Percentiles rank a stretch among this genome's conserved stretches.
Evolutionary conservation across 2,113 vertebrate species (phyloP).

Genomic region (Protobothrops mucrosquamatus): DNA sequence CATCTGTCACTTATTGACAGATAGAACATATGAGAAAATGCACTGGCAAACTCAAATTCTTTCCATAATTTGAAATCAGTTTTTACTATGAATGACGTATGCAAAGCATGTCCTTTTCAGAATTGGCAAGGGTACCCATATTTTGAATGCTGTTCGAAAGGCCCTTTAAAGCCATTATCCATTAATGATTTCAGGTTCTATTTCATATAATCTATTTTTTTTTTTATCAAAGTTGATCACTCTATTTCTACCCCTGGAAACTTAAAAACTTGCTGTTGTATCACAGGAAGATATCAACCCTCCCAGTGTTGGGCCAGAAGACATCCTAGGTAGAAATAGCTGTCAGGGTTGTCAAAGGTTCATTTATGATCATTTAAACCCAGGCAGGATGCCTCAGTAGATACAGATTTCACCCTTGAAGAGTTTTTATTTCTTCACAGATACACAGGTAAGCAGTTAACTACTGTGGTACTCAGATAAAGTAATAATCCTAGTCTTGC

Average conservation of each 20-base stretch:
- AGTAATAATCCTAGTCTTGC: background rate
- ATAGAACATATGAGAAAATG: background rate
- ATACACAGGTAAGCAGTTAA: background rate
- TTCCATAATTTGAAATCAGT: background rate
- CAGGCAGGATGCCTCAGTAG: background rate
- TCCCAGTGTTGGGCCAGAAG: background rate
- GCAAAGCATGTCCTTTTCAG: conserved; percentile 35
- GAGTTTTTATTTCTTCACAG: background rate
- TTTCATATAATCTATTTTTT: background rate
- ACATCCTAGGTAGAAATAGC: background rate
- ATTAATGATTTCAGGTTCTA: background rate
- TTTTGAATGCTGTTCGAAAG: background rate
- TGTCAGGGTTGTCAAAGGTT: background rate
- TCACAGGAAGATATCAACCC: background rate
- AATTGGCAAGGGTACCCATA: background rate
- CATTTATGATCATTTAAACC: background rate
- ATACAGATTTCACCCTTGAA: background rate
- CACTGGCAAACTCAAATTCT: background rate
- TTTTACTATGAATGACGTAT: background rate
- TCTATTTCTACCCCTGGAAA: background rate
- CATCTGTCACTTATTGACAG: background rate
- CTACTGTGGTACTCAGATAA: background rate
- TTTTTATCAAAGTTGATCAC: background rate
- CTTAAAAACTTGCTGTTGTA: background rate
- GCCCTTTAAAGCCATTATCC: background rate